phyloP scores from a whole-genome alignment of 2,888 invertebrate species.

The Drosophila macrothrix region DNA sequence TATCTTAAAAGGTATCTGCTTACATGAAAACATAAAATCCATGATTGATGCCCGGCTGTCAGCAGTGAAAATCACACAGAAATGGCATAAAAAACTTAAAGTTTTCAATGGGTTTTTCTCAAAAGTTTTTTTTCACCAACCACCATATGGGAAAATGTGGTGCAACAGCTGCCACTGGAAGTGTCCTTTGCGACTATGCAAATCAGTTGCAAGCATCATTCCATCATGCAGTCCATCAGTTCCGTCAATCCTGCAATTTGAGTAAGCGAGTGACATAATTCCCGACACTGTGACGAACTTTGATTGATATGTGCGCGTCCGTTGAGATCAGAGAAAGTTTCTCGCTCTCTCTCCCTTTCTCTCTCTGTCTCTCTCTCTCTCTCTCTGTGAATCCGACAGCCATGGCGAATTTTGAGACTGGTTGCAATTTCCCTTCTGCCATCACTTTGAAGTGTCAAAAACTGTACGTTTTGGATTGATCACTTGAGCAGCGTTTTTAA shows the following conservation, averaged over 20 bases:
- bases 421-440: constrained; percentile 38
- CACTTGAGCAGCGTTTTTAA: constrained; percentile 58
- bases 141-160: constrained; percentile 19
- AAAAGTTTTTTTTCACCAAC: constrained; percentile 23
- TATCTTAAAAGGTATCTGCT: constrained; percentile 57
- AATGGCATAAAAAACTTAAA: constrained; percentile 41
- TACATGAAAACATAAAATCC: constrained; percentile 67
- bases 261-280: constrained; percentile 84
- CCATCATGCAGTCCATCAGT: constrained; percentile 37
- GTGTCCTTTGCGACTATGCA: constrained; percentile 56
- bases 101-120: constrained; percentile 47
- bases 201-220: constrained; percentile 57
- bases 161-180: constrained; percentile 46
- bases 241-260: constrained; percentile 77
- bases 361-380: not conserved
- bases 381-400: constrained; percentile 53
- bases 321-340: constrained; percentile 65
- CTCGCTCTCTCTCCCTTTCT: not conserved
- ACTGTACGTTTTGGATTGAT: constrained; percentile 62
- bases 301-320: constrained; percentile 80
- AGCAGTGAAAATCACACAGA: constrained; percentile 30
- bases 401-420: constrained; percentile 67
- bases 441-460: constrained; percentile 66
- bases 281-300: constrained; percentile 83
- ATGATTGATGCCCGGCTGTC: constrained; percentile 68